Evolutionary conservation across 2,113 vertebrate species (phyloP).

Genomic region (Nanorana parkeri): DNA sequence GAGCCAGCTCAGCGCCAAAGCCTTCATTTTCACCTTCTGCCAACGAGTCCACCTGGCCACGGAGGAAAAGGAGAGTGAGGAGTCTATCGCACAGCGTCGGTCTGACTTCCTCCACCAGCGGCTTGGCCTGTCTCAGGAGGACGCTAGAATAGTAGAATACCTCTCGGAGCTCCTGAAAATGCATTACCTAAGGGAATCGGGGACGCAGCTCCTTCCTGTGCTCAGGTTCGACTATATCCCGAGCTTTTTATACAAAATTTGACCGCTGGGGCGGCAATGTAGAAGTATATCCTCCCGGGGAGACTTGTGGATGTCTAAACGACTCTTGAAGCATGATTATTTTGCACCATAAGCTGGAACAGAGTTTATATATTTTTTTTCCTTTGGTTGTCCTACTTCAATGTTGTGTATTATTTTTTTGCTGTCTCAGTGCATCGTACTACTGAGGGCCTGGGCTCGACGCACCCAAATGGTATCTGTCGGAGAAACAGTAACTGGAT

Average conservation of each 20-base stretch:
- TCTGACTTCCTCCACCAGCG: constrained; percentile 80
- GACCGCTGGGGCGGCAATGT: constrained; percentile 56
- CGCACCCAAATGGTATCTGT: background rate
- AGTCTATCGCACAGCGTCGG: constrained; percentile 73
- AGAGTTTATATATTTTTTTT: background rate
- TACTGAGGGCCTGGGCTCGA: background rate
- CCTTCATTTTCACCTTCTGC: constrained; percentile 93
- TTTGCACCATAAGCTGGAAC: background rate
- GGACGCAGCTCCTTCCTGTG: constrained; percentile 66
- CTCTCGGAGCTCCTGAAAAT: constrained; percentile 91
- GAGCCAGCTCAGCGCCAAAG: constrained; percentile 86
- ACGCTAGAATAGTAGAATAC: constrained; percentile 87
- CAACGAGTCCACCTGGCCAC: constrained; percentile 93
- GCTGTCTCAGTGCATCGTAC: background rate
- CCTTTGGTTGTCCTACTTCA: background rate
- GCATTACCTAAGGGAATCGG: constrained; percentile 79
- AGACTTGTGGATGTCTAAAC: constrained; percentile 25
- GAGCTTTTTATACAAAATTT: constrained; percentile 97
- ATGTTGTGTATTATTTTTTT: background rate
- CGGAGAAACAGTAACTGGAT: too few relatives aligned
- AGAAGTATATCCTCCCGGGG: background rate
- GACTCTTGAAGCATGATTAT: constrained; percentile 2
- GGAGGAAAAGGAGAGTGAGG: constrained; percentile 72
- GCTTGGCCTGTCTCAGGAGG: constrained; percentile 86
- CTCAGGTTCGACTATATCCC: constrained; percentile 94